Percentiles rank a stretch among this genome's conserved stretches.
These are phyloP conservation scores for Crotalus horridus DNA, from an alignment of 2,113 vertebrate genomes.

Conservation along the genomic window DNA sequence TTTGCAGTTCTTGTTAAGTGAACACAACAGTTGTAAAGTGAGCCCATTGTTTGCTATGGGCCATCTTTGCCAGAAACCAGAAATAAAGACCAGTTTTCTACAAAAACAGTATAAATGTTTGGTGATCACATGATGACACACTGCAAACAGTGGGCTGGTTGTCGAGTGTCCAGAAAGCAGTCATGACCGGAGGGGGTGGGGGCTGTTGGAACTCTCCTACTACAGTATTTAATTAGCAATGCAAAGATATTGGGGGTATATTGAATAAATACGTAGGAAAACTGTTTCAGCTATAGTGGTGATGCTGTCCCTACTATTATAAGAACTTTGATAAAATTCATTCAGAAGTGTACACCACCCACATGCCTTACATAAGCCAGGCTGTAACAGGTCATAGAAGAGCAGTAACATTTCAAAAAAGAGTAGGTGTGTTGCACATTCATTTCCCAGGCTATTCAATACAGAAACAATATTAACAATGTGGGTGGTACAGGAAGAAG, in stretches of 20 bases:
- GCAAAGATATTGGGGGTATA: not conserved
- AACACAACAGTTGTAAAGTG: not conserved
- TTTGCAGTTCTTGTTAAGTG: not conserved
- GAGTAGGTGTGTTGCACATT: conserved; percentile 20
- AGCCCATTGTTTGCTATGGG: not conserved
- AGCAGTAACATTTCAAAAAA: conserved; percentile 38
- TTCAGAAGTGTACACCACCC: conserved; percentile 20
- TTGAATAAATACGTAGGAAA: conserved; percentile 2
- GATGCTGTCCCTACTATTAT: conserved; percentile 13
- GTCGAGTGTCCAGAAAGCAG: not conserved
- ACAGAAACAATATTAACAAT: conserved; percentile 9
- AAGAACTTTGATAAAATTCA: conserved; percentile 19
- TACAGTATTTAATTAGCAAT: not conserved
- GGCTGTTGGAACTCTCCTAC: not conserved
- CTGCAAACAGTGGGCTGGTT: not conserved
- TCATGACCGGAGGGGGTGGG: not conserved
- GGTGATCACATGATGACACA: not conserved
- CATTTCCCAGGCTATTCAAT: not conserved
- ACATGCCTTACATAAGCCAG: conserved; percentile 34
- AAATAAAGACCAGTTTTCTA: not conserved
- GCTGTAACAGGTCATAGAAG: conserved; percentile 37
- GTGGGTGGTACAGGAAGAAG: conserved; percentile 9
- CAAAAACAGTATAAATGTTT: not conserved
- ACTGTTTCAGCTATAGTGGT: conserved; percentile 25
- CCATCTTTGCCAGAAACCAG: not conserved